Percentiles rank a stretch among this genome's conserved stretches.
phyloP scores from a whole-genome alignment of 37 sponge, comb jelly and placozoan species.

The Sycon ciliatum region DNA sequence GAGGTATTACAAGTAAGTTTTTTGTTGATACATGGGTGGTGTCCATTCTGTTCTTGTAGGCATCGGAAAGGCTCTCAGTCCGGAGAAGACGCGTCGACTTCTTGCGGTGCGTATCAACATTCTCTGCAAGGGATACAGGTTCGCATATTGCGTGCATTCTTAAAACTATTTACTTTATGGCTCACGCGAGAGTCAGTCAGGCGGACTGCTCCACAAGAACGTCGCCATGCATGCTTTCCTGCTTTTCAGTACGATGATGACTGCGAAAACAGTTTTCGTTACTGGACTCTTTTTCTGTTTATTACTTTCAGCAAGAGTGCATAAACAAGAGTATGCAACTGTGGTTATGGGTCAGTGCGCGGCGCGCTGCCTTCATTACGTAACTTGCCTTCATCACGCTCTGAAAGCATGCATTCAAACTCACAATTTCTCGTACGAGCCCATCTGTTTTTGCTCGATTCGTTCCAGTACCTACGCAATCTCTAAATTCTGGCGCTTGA shows the following conservation, averaged over 20 bases:
- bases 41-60: conserved; percentile 15
- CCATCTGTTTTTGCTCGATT: too few species aligned
- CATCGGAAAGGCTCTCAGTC: conserved; percentile 66
- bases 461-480: too few species aligned
- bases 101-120: conserved; percentile 85
- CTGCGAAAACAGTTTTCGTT: neutral
- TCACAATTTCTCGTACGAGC: too few species aligned
- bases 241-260: neutral
- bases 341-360: too few species aligned
- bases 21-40: neutral
- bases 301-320: neutral
- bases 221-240: neutral
- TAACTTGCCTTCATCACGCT: too few species aligned
- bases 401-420: too few species aligned
- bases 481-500: too few species aligned
- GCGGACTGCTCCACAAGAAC: neutral
- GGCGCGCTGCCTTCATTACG: too few species aligned
- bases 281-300: neutral
- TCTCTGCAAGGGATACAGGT: conserved; percentile 89
- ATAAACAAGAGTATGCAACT: too few species aligned
- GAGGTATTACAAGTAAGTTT: too few species aligned
- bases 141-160: neutral
- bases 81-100: conserved; percentile 53
- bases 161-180: neutral
- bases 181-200: too few species aligned